Percentiles rank a stretch among this genome's conserved stretches.
Evolutionary conservation across 2,888 invertebrate species (phyloP).

Genomic region (Sesia apiformis): DNA sequence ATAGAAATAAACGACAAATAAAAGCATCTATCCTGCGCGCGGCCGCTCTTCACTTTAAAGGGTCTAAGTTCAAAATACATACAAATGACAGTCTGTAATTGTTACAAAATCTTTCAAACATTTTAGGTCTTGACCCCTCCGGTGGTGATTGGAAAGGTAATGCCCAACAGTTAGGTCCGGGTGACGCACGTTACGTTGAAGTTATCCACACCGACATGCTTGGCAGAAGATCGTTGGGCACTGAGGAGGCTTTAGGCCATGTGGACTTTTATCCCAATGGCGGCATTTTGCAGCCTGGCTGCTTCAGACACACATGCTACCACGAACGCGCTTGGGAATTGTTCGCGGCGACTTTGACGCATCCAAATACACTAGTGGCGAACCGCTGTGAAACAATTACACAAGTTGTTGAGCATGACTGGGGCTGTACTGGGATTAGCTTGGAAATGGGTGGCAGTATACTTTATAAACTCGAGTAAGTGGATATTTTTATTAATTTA

Average conservation of each 20-base stretch:
- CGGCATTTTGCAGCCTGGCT: slow-evolving; percentile 78
- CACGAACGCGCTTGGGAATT: slow-evolving; percentile 42
- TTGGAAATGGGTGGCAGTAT: slow-evolving; percentile 30
- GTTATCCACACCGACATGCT: slow-evolving; percentile 42
- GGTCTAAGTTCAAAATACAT: no score
- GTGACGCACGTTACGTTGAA: slow-evolving; percentile 46
- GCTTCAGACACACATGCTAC: slow-evolving; percentile 27
- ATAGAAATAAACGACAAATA: no score
- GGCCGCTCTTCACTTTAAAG: no score
- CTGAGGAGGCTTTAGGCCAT: slow-evolving; percentile 83
- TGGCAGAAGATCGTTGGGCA: slow-evolving; percentile 18
- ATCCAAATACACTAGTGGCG: slow-evolving; percentile 20
- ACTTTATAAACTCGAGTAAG: slow-evolving; percentile 27
- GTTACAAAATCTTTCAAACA: no score
- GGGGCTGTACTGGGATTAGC: not conserved
- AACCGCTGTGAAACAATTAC: slow-evolving; percentile 15
- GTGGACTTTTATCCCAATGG: slow-evolving; percentile 93
- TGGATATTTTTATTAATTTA: not conserved
- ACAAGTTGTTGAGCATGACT: not conserved
- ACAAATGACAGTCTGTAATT: no score
- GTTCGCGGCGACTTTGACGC: slow-evolving; percentile 26
- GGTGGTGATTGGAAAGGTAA: slow-evolving; percentile 26
- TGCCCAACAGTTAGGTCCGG: slow-evolving; percentile 18
- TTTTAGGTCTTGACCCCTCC: slow-evolving; percentile 39
- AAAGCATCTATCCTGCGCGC: no score